phyloP scores from a whole-genome alignment of 2,797 vertebrate species.

The Erethizon dorsatum region DNA sequence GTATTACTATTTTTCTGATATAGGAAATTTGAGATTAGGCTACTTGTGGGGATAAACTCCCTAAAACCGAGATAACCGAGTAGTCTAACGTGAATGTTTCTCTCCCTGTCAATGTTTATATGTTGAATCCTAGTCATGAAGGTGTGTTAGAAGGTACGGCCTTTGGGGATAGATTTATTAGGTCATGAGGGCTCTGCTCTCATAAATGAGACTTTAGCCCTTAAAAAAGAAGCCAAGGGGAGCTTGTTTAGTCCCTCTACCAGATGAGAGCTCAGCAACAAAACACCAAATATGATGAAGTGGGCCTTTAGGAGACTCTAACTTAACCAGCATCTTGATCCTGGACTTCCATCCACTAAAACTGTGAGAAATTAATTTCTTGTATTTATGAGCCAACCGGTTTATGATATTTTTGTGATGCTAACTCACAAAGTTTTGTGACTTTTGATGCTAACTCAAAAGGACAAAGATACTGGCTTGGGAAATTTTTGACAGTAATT shows the following conservation, averaged over 20 bases:
- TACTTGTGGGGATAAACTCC: neutral
- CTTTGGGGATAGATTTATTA: neutral
- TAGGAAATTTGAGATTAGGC: constrained; percentile 30
- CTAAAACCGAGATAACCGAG: neutral
- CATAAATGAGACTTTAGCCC: neutral
- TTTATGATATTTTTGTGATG: neutral
- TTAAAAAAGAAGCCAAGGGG: neutral
- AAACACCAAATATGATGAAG: neutral
- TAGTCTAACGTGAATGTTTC: neutral
- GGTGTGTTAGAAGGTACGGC: neutral
- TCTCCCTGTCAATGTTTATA: neutral
- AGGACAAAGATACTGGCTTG: neutral
- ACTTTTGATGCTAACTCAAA: neutral
- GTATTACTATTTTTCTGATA: neutral
- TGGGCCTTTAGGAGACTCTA: neutral
- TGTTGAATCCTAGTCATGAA: neutral
- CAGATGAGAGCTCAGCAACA: neutral
- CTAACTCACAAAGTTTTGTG: neutral
- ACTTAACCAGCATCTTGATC: neutral
- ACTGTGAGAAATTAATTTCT: neutral
- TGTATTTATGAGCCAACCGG: neutral
- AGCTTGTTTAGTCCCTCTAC: neutral
- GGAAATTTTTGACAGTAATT: neutral
- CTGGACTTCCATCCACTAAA: neutral
- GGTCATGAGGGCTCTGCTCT: neutral